phyloP scores from a whole-genome alignment of 2,797 vertebrate species.

The Parauchenoglanis ngamensis region DNA sequence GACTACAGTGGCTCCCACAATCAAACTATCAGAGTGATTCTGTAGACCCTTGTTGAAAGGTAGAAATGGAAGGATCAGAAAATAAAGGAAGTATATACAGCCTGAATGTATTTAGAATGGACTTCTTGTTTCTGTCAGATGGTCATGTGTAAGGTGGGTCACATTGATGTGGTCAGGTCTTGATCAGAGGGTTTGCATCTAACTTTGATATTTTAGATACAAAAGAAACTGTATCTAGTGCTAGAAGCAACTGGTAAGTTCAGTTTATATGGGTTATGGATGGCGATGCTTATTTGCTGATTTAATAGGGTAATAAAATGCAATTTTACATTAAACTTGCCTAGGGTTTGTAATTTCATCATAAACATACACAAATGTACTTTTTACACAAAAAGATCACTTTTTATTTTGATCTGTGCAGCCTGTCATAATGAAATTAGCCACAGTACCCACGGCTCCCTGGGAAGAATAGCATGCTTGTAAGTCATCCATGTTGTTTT shows the following conservation, averaged over 20 bases:
- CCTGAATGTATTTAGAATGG: conserved; percentile 11
- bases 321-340: not conserved
- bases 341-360: not conserved
- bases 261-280: not conserved
- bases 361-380: not conserved
- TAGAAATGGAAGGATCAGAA: conserved; percentile 26
- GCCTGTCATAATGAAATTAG: conserved; percentile 6
- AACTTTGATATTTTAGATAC: not conserved
- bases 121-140: conserved; percentile 29
- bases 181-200: not conserved
- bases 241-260: conserved; percentile 7
- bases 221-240: not conserved
- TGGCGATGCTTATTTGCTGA: not conserved
- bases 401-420: not conserved
- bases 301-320: not conserved
- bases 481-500: conserved; percentile 42
- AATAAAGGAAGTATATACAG: conserved; percentile 10
- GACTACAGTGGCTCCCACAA: conserved; percentile 63
- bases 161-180: not conserved
- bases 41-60: conserved; percentile 26
- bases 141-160: not conserved
- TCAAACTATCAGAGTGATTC: conserved; percentile 36
- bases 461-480: conserved; percentile 20
- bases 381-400: not conserved
- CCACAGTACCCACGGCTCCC: conserved; percentile 24